phyloP scores from a whole-genome alignment of 2,888 invertebrate genomes.

The Dichetophora obliterata region DNA sequence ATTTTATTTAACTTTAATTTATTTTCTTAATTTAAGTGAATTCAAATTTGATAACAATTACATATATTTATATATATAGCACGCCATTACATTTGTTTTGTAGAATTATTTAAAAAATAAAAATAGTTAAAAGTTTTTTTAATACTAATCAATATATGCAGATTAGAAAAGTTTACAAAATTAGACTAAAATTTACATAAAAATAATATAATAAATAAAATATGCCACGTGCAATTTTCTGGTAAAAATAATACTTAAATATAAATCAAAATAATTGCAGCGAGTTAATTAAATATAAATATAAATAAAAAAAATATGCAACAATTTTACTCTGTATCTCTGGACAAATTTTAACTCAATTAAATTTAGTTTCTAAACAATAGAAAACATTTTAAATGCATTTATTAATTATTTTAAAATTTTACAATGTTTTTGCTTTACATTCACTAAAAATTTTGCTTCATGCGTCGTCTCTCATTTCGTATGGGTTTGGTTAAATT shows the following conservation, averaged over 20 bases:
- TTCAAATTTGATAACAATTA: slow-evolving; percentile 58
- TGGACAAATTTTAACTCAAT: neutral
- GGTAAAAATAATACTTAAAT: neutral
- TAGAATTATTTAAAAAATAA: slow-evolving; percentile 45
- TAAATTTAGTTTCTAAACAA: neutral
- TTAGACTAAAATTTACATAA: slow-evolving; percentile 17
- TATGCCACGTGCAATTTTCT: neutral
- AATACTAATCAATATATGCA: neutral
- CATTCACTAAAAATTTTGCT: slow-evolving; percentile 13
- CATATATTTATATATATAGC: slow-evolving; percentile 51
- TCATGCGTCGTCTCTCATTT: neutral
- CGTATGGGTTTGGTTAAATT: neutral
- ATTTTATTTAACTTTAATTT: slow-evolving; percentile 45
- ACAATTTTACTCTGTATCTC: neutral
- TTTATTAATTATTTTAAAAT: neutral
- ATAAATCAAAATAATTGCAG: neutral
- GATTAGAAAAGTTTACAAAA: slow-evolving; percentile 28
- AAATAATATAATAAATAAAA: neutral
- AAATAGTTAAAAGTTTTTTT: neutral
- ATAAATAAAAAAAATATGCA: slow-evolving; percentile 16
- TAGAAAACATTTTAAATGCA: neutral
- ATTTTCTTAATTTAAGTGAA: slow-evolving; percentile 52
- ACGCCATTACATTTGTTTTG: slow-evolving; percentile 54
- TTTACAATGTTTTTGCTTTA: slow-evolving; percentile 7
- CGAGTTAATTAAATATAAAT: neutral